phyloP scores from a whole-genome alignment of 2,113 vertebrate genomes.

The Anolis carolinensis region DNA sequence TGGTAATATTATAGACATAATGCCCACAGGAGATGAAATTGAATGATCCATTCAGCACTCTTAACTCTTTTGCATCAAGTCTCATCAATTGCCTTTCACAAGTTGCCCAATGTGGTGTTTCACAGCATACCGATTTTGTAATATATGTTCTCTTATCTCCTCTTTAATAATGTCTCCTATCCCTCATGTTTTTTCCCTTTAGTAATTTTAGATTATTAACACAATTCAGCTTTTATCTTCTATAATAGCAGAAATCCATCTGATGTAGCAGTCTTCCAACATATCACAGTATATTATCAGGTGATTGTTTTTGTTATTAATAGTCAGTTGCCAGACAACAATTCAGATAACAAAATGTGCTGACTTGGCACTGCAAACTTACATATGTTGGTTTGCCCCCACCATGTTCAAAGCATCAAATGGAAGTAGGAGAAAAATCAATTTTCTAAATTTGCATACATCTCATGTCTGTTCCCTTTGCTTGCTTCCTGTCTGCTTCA shows the following conservation, averaged over 20 bases:
- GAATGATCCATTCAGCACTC: conserved; percentile 41
- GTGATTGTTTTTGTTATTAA: conserved; percentile 14
- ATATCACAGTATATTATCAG: conserved; percentile 44
- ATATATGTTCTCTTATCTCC: conserved; percentile 22
- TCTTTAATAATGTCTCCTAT: neutral
- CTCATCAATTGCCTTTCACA: conserved; percentile 49
- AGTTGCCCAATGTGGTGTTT: conserved; percentile 47
- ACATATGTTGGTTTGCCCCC: neutral
- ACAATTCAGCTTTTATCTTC: conserved; percentile 15
- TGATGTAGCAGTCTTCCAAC: conserved; percentile 29
- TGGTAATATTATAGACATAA: conserved; percentile 41
- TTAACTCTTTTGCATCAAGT: conserved; percentile 53
- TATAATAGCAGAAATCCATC: conserved; percentile 45
- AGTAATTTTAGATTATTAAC: conserved; percentile 55
- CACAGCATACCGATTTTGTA: conserved; percentile 42
- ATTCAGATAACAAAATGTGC: conserved; percentile 27
- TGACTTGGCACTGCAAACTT: conserved; percentile 31
- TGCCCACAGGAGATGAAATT: conserved; percentile 44
- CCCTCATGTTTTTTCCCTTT: fast-evolving
- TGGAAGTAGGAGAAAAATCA: conserved; percentile 22
- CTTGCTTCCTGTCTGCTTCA: neutral
- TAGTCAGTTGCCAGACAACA: conserved; percentile 6
- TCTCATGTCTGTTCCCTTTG: neutral
- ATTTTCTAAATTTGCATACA: neutral
- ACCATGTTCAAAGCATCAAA: conserved; percentile 7